phyloP scores from a whole-genome alignment of 2,888 invertebrate genomes.

The Melanchra persicariae region DNA sequence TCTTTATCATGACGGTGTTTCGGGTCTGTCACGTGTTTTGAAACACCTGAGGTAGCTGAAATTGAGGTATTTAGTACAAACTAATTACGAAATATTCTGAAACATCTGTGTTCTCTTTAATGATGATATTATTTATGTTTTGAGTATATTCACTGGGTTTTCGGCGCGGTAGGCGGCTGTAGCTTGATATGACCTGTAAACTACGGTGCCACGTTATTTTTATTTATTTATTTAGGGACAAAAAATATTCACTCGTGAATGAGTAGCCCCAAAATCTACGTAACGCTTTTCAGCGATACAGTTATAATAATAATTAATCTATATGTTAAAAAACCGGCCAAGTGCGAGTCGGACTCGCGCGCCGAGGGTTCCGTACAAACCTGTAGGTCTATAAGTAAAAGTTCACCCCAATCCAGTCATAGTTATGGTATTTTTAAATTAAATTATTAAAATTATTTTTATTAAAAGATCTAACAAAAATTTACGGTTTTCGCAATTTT shows the following conservation, averaged over 20 bases:
- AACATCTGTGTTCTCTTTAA: conserved; percentile 24
- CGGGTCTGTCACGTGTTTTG: neutral
- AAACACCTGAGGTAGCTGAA: neutral
- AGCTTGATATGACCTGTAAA: conserved; percentile 7
- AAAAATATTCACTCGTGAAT: too few relatives aligned
- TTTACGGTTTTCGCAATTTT: too few relatives aligned
- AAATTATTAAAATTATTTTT: too few relatives aligned
- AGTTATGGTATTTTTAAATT: too few relatives aligned
- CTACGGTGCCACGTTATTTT: neutral
- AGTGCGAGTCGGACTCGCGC: too few relatives aligned
- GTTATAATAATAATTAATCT: too few relatives aligned
- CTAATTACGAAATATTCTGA: conserved; percentile 25
- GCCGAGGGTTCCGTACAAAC: too few relatives aligned
- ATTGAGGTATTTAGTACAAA: conserved; percentile 9
- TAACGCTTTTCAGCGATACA: neutral
- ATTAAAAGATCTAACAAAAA: too few relatives aligned
- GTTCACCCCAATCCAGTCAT: too few relatives aligned
- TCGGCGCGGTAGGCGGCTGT: neutral
- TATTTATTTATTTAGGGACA: too few relatives aligned
- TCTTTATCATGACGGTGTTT: conserved; percentile 1
- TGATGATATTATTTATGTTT: conserved; percentile 30
- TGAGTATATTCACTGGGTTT: neutral
- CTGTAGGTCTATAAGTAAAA: too few relatives aligned
- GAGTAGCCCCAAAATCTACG: conserved; percentile 1
- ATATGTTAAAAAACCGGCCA: too few relatives aligned